phyloP scores from a whole-genome alignment of 2,797 vertebrate genomes.

The Eospalax fontanierii region DNA sequence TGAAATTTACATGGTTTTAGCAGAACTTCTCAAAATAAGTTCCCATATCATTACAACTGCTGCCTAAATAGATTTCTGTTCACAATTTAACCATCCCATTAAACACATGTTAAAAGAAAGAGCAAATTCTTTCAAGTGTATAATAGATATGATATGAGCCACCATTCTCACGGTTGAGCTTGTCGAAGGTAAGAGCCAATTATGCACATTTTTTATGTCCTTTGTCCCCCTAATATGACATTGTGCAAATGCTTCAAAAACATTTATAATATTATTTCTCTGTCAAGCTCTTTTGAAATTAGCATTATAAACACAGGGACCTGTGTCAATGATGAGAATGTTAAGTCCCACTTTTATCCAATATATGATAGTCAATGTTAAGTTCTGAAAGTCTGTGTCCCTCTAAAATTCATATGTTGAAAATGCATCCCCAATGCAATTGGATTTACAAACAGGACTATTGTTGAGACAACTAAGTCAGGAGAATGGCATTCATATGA shows the following conservation, averaged over 20 bases:
- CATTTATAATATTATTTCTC: background rate
- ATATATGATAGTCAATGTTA: background rate
- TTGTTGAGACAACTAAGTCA: background rate
- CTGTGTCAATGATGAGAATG: background rate
- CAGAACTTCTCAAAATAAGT: conserved; percentile 16
- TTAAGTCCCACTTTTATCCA: background rate
- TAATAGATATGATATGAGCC: background rate
- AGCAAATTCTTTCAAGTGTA: conserved; percentile 41
- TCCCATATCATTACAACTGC: background rate
- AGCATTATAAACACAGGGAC: background rate
- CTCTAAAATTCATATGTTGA: background rate
- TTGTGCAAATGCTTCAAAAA: background rate
- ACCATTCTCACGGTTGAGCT: background rate
- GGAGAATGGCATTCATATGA: background rate
- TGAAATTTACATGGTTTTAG: conserved; percentile 39
- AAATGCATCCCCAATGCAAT: background rate
- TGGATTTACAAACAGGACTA: background rate
- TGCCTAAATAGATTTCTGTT: background rate
- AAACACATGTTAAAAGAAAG: conserved; percentile 57
- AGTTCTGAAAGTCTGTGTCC: background rate
- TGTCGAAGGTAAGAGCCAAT: background rate
- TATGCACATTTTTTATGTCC: background rate
- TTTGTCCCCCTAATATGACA: background rate
- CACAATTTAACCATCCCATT: conserved; percentile 36
- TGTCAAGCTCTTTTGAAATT: background rate